Conservation (phyloP, 2,797 vertebrate species). For the Prionace glauca region DNA sequence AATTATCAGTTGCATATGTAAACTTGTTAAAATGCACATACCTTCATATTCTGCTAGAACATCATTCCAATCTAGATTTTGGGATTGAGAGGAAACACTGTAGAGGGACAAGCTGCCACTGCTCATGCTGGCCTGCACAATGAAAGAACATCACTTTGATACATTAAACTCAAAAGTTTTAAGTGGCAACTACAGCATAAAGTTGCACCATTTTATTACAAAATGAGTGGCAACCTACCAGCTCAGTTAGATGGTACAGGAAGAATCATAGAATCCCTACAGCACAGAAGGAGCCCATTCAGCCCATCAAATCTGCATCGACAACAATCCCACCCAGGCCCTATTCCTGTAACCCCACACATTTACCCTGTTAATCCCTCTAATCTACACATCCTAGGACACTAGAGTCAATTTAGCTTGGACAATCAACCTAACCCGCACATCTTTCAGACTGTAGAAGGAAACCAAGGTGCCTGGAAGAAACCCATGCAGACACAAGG, state of each 20-base stretch:
- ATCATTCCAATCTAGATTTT: conserved; percentile 83
- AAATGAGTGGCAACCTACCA: not conserved
- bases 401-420: too few species aligned
- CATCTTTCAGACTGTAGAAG: too few species aligned
- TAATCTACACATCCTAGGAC: too few species aligned
- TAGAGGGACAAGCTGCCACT: conserved; percentile 68
- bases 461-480: too few species aligned
- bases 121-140: conserved; percentile 69
- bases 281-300: too few species aligned
- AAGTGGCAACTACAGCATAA: not conserved
- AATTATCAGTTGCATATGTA: not conserved
- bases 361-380: too few species aligned
- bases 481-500: too few species aligned
- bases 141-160: conserved; percentile 23
- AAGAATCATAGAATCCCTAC: too few species aligned
- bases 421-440: too few species aligned
- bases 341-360: too few species aligned
- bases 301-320: too few species aligned
- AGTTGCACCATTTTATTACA: not conserved
- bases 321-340: too few species aligned
- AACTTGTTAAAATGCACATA: conserved; percentile 48
- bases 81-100: conserved; percentile 57
- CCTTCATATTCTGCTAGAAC: conserved; percentile 95
- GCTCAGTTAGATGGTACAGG: not conserved
- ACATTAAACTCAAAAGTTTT: not conserved